phyloP scores from a whole-genome alignment of 1,140 invertebrate species.

The Vollenhovia emeryi region DNA sequence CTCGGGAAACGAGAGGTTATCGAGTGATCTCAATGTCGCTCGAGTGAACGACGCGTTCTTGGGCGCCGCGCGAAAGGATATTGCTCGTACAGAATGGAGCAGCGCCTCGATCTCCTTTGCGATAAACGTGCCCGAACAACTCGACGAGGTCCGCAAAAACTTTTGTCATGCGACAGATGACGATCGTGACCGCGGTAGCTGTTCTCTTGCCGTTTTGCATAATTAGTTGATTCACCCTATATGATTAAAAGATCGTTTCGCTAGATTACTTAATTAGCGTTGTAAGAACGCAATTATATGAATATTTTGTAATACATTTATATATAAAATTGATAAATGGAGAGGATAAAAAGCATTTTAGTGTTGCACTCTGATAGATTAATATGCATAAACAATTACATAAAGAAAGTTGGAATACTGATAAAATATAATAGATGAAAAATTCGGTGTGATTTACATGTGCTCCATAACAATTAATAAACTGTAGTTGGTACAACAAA shows the following conservation, averaged over 20 bases:
- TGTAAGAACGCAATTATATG: background rate
- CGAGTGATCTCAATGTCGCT: slow-evolving; percentile 40
- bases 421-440: background rate
- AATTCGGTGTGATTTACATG: background rate
- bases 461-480: background rate
- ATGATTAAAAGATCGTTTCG: slow-evolving; percentile 1
- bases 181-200: background rate
- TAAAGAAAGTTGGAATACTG: background rate
- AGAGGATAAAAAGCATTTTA: background rate
- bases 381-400: background rate
- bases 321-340: background rate
- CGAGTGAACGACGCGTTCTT: slow-evolving; percentile 47
- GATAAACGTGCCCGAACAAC: slow-evolving; percentile 29
- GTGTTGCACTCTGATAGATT: no score
- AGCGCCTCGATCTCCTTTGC: slow-evolving; percentile 36
- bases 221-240: background rate
- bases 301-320: slow-evolving; percentile 1
- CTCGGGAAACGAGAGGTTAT: slow-evolving; percentile 44
- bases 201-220: background rate
- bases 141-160: slow-evolving; percentile 17
- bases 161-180: slow-evolving; percentile 1
- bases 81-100: slow-evolving; percentile 46
- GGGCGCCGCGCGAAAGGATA: slow-evolving; percentile 25
- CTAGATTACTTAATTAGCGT: background rate
- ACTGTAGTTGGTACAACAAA: background rate